Evolutionary conservation across 2,113 vertebrate genomes (phyloP), one percentile per base, ranked within the genome.

Genomic region (Geococcyx californianus): DNA sequence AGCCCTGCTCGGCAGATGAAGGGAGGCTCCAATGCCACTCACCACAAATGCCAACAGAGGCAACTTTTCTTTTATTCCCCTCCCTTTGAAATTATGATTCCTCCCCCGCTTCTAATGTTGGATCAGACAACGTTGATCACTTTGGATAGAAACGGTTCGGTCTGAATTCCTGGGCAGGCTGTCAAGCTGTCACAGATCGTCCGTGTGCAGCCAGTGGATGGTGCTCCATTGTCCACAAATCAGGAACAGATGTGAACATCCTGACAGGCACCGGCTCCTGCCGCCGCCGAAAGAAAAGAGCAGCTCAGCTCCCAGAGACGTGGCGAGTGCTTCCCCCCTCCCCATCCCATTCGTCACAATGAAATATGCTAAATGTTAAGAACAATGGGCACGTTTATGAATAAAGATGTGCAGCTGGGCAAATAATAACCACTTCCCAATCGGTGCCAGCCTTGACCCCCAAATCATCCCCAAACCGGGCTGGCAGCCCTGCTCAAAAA

Each of bases 181-280:
- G 94, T 94, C 95, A 97, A 96, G 92, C 59, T 97, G 96, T 94
- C 95, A 90, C 94, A 95, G 91, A 80, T 33, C 86, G 34, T 64
- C 91, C 77, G 10, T 93, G 92, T 86, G 87, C 76, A 38, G 80
- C 28, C 33, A 62, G 93, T 73, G 83, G 94, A 92, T 95, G 96
- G 93, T 97, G 94, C 96, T 96, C 54, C 93, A 97, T 97, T 94
- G 91, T 96, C 96, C 95, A 74, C 95, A 97, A 97, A 97, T 87
- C 42, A 38, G 95, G 87, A 96, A 45, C 97, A 97, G 93, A 97
- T 97, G 95, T 94, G 91, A 66, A 42, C 84, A 90, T 91, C 95
- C 95, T 55, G 67, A 74, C 81, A 95, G 92, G 56, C 93, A 24
- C 24, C 1, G 86, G 93, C 93, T 96, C 95, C 92, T 1, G 70